phyloP scores from a whole-genome alignment of 2,797 vertebrate genomes.

The Vultur gryphus region DNA sequence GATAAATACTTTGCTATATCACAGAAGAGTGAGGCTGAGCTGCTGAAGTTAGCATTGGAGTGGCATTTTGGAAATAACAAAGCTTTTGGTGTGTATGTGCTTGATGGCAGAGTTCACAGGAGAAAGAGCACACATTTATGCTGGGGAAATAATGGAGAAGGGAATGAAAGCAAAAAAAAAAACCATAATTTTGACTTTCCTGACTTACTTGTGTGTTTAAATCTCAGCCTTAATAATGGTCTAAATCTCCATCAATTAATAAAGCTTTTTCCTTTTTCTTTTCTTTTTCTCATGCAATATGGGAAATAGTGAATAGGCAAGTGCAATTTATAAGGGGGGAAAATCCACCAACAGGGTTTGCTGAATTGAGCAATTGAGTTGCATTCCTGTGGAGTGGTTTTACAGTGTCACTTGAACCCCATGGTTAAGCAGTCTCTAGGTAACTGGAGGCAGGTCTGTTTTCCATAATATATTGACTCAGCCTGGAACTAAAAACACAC shows the following conservation, averaged over 20 bases:
- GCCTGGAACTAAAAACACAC: background rate
- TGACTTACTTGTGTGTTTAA: constrained; percentile 2
- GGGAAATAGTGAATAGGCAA: background rate
- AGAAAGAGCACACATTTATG: background rate
- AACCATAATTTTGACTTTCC: background rate
- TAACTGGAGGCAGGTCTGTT: constrained; percentile 30
- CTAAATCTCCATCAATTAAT: background rate
- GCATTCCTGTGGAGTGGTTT: background rate
- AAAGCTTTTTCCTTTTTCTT: background rate
- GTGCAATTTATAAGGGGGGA: background rate
- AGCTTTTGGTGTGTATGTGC: background rate
- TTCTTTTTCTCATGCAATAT: background rate
- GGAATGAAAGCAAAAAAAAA: background rate
- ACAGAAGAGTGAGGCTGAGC: background rate
- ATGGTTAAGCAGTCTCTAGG: background rate
- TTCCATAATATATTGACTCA: constrained; percentile 5
- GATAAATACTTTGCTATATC: background rate
- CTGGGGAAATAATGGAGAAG: background rate
- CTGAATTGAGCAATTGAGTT: background rate
- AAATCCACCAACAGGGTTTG: background rate
- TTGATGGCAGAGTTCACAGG: background rate
- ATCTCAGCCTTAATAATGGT: background rate
- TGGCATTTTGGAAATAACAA: background rate
- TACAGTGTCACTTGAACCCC: constrained; percentile 4
- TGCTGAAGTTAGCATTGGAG: background rate